Evolutionary conservation across 2,888 invertebrate genomes (phyloP).

Genomic region (Venusia cambrica): DNA sequence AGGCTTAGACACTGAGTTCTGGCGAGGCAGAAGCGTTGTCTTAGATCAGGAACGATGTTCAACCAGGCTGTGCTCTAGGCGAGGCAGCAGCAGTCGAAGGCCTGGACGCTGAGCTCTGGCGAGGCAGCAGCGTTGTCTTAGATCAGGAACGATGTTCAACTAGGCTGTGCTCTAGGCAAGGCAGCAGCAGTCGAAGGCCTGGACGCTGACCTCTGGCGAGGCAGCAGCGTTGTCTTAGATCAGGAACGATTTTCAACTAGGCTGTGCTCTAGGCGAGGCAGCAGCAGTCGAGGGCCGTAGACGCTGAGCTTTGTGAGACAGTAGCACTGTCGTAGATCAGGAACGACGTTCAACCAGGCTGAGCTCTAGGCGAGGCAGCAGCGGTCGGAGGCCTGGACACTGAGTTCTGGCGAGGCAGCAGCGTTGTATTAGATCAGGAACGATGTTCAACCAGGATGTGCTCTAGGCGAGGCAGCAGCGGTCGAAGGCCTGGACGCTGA

Average conservation of each 20-base stretch:
- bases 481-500: slow-evolving; percentile 4
- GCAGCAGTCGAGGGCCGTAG: neutral
- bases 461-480: slow-evolving; percentile 19
- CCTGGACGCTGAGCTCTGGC: slow-evolving; percentile 11
- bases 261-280: slow-evolving; percentile 1
- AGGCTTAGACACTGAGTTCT: slow-evolving; percentile 11
- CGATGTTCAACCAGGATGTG: slow-evolving; percentile 5
- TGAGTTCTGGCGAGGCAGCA: slow-evolving; percentile 13
- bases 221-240: slow-evolving; percentile 6
- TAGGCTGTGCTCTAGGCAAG: slow-evolving; percentile 15
- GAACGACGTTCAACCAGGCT: neutral
- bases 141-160: slow-evolving; percentile 8
- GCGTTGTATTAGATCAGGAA: slow-evolving; percentile 1
- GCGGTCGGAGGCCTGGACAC: slow-evolving; percentile 5
- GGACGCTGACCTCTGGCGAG: slow-evolving; percentile 7
- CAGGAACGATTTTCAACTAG: no score
- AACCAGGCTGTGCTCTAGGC: slow-evolving; percentile 6
- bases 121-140: slow-evolving; percentile 10
- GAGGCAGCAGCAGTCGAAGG: slow-evolving; percentile 4
- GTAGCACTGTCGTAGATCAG: slow-evolving; percentile 2
- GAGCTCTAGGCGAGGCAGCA: slow-evolving; percentile 12
- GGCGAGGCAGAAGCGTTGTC: slow-evolving; percentile 8
- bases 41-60: slow-evolving; percentile 7
- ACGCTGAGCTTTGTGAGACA: slow-evolving; percentile 8
- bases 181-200: slow-evolving; percentile 15